Evolutionary conservation across 2,888 invertebrate species (phyloP), one percentile per base, ranked within the genome.

Genomic region (Nemoura dubitans): DNA sequence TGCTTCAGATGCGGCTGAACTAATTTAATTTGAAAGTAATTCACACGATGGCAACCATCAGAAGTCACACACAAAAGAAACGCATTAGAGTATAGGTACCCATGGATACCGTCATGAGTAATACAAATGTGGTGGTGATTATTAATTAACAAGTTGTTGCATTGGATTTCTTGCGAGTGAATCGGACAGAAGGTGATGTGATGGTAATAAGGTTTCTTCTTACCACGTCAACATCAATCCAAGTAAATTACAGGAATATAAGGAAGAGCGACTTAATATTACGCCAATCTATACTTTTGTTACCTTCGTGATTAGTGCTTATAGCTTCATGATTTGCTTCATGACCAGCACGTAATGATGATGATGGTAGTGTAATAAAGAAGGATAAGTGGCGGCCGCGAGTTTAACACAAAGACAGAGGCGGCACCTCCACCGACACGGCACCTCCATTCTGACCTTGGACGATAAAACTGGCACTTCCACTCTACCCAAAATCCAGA

Each of bases 231-330:
- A 59, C 59, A 59, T 59, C 2, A 59, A 21, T 21, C 14, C 21
- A 59, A 59, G 59, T 10, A 59, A 59, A 59, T 59, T 59, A 21
- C 59, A 59, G 59, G 59, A 59, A 59, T 59, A 59, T 59, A 59
- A 59, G 59, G 59, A 59, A 59, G 59, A 59, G 59, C 59, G 59
- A 59, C 21, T 59, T 59, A 59, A 59, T 59, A 59, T 59, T 59
- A 59, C 21, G 59, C 10, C 59, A 59, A 21, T 21, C 59, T 59
- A 59, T 59, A 10, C 14, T 59, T 59, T 21, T 59, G 59, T 59
- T 59, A 3, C 59, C 21, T 59, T 59, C 59, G 16, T 59, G 59
- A 59, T 59, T 59, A 59, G 21, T 21, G 59, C 3, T 59, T 59
- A 59, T 59, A 59, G 6, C 59, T 59, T 21, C 59, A 59, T 21